A percentile compares a stretch with the other conserved stretches of the same genome.
Evolutionary conservation across 2,888 invertebrate genomes (phyloP).

Genomic region (Lamellibrachia satsuma): DNA sequence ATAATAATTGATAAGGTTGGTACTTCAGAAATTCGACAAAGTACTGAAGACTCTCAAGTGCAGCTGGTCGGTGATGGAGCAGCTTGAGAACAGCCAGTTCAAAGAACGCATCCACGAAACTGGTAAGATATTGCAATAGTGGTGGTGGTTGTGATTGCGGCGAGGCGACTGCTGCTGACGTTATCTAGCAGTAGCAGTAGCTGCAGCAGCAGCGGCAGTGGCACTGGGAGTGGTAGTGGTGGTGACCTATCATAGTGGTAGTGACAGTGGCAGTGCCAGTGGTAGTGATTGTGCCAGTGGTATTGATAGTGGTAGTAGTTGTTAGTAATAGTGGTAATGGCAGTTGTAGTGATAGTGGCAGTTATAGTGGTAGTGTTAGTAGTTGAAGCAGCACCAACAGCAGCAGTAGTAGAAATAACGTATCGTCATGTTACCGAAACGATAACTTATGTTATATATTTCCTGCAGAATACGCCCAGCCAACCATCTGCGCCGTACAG

Average conservation of each 20-base stretch:
- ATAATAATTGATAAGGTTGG: background rate
- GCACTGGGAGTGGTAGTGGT: background rate
- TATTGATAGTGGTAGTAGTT: too few relatives aligned
- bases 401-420: too few relatives aligned
- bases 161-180: too few relatives aligned
- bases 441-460: background rate
- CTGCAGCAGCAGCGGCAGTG: background rate
- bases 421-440: background rate
- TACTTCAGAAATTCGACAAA: slow-evolving; percentile 19
- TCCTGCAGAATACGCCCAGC: slow-evolving; percentile 18
- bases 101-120: background rate
- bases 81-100: background rate
- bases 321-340: too few relatives aligned
- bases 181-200: background rate
- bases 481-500: background rate
- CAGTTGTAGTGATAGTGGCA: too few relatives aligned
- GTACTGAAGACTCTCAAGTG: background rate
- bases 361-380: background rate
- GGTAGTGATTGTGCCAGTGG: too few relatives aligned
- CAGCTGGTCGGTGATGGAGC: slow-evolving; percentile 12
- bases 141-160: background rate
- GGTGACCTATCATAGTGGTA: slow-evolving; percentile 25
- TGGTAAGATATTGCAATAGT: background rate
- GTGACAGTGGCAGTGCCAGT: background rate
- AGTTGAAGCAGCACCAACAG: background rate